Evolutionary conservation across 2,113 vertebrate genomes (phyloP).

Genomic region (Clarias batrachus): DNA sequence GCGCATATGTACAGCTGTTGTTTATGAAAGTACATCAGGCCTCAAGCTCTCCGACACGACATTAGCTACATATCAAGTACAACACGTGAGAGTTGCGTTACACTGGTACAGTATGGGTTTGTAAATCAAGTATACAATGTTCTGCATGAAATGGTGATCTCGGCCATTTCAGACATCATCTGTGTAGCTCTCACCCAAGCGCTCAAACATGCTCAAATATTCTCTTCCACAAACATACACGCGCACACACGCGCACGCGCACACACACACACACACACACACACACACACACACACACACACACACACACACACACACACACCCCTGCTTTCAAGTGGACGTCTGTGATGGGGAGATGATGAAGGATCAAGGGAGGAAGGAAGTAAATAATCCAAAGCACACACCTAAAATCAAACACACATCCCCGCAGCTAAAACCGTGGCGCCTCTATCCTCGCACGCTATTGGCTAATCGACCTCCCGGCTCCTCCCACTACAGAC

Average conservation of each 20-base stretch:
- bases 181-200: not conserved
- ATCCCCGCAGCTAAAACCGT: constrained; percentile 27
- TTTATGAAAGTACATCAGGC: constrained; percentile 26
- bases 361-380: constrained; percentile 24
- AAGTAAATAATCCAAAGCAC: constrained; percentile 35
- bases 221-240: not conserved
- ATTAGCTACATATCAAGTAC: constrained; percentile 42
- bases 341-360: constrained; percentile 3
- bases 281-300: too few species aligned
- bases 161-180: not conserved
- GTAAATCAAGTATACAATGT: too few species aligned
- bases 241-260: too few species aligned
- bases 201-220: not conserved
- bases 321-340: not conserved
- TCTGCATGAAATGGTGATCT: too few species aligned
- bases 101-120: not conserved
- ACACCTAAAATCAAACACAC: constrained; percentile 38
- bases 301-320: constrained; percentile 16
- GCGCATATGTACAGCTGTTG: constrained; percentile 25
- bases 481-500: constrained; percentile 31
- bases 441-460: constrained; percentile 13
- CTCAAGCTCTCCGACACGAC: not conserved
- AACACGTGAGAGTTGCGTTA: constrained; percentile 35
- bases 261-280: constrained; percentile 12
- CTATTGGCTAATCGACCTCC: constrained; percentile 20